Evolutionary conservation across 2,888 invertebrate genomes (phyloP).

Genomic region (Theretra japonica): DNA sequence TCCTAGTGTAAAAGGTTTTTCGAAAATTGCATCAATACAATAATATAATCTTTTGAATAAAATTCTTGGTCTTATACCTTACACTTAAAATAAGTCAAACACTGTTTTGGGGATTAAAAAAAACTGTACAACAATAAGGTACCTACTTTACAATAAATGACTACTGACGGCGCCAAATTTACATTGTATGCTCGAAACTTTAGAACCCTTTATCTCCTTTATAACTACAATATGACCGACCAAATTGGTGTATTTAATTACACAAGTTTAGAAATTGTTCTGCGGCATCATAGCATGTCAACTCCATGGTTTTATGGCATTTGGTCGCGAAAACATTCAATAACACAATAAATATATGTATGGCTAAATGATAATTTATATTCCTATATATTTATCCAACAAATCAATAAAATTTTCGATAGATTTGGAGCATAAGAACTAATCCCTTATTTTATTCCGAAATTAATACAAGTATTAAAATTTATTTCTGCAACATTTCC

Average conservation of each 20-base stretch:
- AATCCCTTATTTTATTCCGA: not conserved
- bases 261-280: not conserved
- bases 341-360: conserved; percentile 5
- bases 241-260: conserved; percentile 29
- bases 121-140: conserved; percentile 75
- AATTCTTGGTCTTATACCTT: conserved; percentile 81
- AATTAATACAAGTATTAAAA: not conserved
- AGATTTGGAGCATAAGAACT: not conserved
- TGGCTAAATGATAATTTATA: conserved; percentile 15
- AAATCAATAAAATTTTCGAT: not conserved
- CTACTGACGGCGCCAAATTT: conserved; percentile 66
- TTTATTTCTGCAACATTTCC: not conserved
- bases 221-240: conserved; percentile 34
- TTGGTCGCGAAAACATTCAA: not conserved
- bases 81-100: conserved; percentile 75
- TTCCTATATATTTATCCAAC: conserved; percentile 2
- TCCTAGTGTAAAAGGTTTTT: conserved; percentile 83
- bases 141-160: conserved; percentile 68
- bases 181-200: conserved; percentile 58
- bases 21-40: conserved; percentile 83
- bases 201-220: conserved; percentile 27
- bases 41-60: conserved; percentile 75
- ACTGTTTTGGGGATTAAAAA: conserved; percentile 63
- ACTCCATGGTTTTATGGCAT: conserved; percentile 20
- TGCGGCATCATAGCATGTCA: conserved; percentile 7